Evolutionary conservation across 2,113 vertebrate genomes (phyloP).

Genomic region (Pseudois nayaur): DNA sequence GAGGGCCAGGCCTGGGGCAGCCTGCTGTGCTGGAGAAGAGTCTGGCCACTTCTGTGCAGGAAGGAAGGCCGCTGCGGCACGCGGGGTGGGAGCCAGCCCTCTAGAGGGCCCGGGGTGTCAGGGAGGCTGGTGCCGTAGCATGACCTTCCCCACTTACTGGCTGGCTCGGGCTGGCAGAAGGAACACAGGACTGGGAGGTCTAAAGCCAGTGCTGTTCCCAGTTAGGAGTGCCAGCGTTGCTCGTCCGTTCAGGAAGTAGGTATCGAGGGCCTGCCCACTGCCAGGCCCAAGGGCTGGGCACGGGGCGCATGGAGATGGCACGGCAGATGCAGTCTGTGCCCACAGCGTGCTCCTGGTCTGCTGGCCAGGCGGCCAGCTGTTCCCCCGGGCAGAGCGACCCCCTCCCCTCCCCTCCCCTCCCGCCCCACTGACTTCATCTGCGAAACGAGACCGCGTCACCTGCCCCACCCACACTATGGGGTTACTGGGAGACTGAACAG

Average conservation of each 20-base stretch:
- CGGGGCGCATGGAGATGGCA: no score
- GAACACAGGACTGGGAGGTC: neutral
- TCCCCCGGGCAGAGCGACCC: neutral
- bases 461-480: neutral
- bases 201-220: neutral
- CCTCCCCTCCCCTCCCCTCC: neutral
- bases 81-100: conserved; percentile 66
- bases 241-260: neutral
- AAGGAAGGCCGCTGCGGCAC: conserved; percentile 55
- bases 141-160: neutral
- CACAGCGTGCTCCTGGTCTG: neutral
- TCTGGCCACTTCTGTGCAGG: conserved; percentile 65
- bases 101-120: accelerated
- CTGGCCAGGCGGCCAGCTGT: neutral
- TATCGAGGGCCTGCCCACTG: neutral
- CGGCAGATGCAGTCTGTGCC: neutral
- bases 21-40: conserved; percentile 46
- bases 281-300: neutral
- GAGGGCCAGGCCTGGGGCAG: conserved; percentile 28
- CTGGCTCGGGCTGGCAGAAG: neutral
- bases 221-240: neutral
- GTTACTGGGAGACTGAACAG: neutral
- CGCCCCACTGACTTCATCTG: neutral
- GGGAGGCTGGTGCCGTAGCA: neutral
- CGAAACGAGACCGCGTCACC: neutral